Evolutionary conservation across 2,797 vertebrate species (phyloP), one percentile per base, ranked within the genome.

Genomic region (Pseudocheirus occidentalis): DNA sequence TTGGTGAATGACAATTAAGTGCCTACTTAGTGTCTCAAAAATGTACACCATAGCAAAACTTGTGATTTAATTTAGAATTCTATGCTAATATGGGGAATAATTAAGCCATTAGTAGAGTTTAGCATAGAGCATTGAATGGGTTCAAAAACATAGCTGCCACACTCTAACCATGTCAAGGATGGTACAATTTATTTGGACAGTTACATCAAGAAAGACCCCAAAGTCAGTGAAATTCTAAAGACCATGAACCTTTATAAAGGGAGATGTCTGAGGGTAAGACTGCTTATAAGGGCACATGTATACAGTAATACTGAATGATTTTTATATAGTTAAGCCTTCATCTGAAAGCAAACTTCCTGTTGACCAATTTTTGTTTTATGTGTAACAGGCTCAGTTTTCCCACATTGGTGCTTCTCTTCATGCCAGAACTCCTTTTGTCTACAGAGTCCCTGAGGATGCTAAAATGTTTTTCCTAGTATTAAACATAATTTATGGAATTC

Each of bases 371-470:
- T 56, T 91, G 73, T 97, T 96, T 94, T 95, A 97, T 96, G 90
- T 62, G 90, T 94, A 95, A 96, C 98, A 99, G 99, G 99, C 99
- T 95, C 99, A 99, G 97, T 99, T 99, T 98, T 99, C 99, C 97
- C 99, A 99, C 96, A 99, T 99, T 6, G 99, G 99, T 57, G 99
- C 99, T 13, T 99, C 99, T 96, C 99, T 99, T 94, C 99, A 99
- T 97, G 99, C 99, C 57, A 99, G 99, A 98, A 99, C 99, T 0
- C 99, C 99, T 5, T 99, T 99, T 97, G 98, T 99, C 97, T 99
- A 99, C 99, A 98, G 99, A 98, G 99, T 99, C 57, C 99, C 99
- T 4, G 98, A 99, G 95, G 99, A 98, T 66, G 98, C 98, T 56
- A 99, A 99, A 98, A 92, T 97, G 50, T 95, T 99, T 94, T 99